Evolutionary conservation across 2,797 vertebrate species (phyloP).

Genomic region (Borostomias antarcticus): DNA sequence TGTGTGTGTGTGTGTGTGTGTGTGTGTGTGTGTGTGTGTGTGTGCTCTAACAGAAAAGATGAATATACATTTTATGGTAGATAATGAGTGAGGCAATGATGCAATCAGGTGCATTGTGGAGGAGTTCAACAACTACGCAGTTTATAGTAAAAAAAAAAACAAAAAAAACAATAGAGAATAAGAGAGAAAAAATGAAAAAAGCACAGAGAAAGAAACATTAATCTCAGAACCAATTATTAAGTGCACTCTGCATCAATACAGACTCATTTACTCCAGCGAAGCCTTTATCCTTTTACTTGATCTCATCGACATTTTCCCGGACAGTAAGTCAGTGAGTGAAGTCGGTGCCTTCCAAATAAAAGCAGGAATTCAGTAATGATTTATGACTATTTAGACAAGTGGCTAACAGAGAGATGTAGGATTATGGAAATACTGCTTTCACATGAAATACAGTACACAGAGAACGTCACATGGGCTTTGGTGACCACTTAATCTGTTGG

Average conservation of each 20-base stretch:
- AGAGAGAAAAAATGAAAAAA: too few relatives aligned
- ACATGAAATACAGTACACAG: constrained; percentile 70
- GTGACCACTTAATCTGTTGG: constrained; percentile 74
- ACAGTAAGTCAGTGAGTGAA: constrained; percentile 59
- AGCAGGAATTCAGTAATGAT: constrained; percentile 81
- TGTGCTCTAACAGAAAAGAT: background rate
- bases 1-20: constrained; percentile 24
- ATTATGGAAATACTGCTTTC: constrained; percentile 74
- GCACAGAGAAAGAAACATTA: too few relatives aligned
- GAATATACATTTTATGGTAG: background rate
- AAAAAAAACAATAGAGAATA: background rate
- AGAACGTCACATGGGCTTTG: constrained; percentile 65
- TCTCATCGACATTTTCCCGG: too few relatives aligned
- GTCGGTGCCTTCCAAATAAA: constrained; percentile 68
- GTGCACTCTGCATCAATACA: too few relatives aligned
- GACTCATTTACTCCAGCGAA: too few relatives aligned
- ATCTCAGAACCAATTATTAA: too few relatives aligned
- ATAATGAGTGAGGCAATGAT: background rate
- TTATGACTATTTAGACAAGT: constrained; percentile 91
- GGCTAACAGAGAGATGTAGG: constrained; percentile 77
- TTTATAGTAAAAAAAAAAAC: background rate
- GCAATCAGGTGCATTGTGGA: too few relatives aligned
- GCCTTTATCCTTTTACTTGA: too few relatives aligned
- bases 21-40: constrained; percentile 11
- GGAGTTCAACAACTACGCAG: background rate